Evolutionary conservation across 2,797 vertebrate species (phyloP), one percentile per base, ranked within the genome.

Genomic region (Manis pentadactyla): DNA sequence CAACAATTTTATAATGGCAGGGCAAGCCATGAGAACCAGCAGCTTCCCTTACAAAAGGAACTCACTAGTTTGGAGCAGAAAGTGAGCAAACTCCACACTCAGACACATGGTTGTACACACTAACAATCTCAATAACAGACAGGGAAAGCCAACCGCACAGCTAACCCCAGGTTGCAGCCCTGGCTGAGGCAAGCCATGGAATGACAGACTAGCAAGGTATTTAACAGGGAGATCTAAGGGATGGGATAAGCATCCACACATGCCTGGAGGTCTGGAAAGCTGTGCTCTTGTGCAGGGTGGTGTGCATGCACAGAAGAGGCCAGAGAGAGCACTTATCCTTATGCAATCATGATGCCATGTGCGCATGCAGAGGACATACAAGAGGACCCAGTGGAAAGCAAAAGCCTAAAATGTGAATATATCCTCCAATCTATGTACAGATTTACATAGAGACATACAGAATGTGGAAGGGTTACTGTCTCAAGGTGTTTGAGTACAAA

Each of bases 11-110:
- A 25, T 31, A 66, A 74, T 4, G 27, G 4, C 37, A 66, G 23
- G 31, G 12, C 25, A 77, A 59, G 21, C 39, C 31, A 5, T 15
- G 34, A 59, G 17, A 83, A 37, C 12, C 21, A 66, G 37, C 17
- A 4, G 19, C 12, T 63, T 71, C 11, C 17, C 7, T 3, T 2
- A 12, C 27, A 34, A 25, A 15, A 27, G 8, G 5, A 1, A 7
- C 21, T 84, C 42, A 64, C n/a, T 51, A 42, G 21, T n/a, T 51
- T 59, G 64, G 53, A 64, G 17, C 19, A 81, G 73, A 79, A 81
- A 74, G 9, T 37, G 8, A 9, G 73, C 49, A 85, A 86, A 39
- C 31, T 79, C 17, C 14, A 59, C 27, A 53, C 1, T 59, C 10
- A 46, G 42, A 46, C 11, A 53, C 8, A 59, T 3, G 6, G 4